Evolutionary conservation across 2,113 vertebrate genomes (phyloP).

Genomic region (Stigmatopora nigra): DNA sequence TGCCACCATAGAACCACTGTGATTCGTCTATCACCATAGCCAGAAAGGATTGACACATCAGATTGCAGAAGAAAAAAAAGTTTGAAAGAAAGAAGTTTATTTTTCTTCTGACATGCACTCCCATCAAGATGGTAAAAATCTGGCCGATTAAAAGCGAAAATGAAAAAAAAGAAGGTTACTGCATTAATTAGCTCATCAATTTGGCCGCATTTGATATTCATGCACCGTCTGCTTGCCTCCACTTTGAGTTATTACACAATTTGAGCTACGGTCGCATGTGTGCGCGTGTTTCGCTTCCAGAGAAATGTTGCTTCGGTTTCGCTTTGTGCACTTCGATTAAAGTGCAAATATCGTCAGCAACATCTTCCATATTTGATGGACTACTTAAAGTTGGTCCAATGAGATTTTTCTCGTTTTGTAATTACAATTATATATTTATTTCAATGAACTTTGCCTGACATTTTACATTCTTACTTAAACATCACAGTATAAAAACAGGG

Average conservation of each 20-base stretch:
- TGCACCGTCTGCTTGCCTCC: constrained; percentile 5
- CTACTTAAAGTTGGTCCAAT: background rate
- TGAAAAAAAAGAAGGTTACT: background rate
- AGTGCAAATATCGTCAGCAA: constrained; percentile 1
- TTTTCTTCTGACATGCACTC: background rate
- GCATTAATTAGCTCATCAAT: constrained; percentile 14
- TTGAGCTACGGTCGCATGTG: background rate
- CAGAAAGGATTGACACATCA: too few species aligned
- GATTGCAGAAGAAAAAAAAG: too few species aligned
- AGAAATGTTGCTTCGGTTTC: constrained; percentile 5
- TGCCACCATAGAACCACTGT: too few species aligned
- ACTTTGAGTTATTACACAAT: background rate
- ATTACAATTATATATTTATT: background rate
- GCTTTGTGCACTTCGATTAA: constrained; percentile 5
- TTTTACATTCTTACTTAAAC: background rate
- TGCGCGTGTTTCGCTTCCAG: background rate
- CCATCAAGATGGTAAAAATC: background rate
- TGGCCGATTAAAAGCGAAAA: background rate
- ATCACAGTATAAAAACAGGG: too few species aligned
- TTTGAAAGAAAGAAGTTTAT: too few species aligned
- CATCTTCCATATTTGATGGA: constrained; percentile 2
- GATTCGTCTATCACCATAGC: too few species aligned
- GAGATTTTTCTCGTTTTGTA: background rate
- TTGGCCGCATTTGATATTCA: constrained; percentile 7
- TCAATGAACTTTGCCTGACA: background rate